Conservation (phyloP, 2,888 invertebrate species). For the Drosophila mimica region DNA sequence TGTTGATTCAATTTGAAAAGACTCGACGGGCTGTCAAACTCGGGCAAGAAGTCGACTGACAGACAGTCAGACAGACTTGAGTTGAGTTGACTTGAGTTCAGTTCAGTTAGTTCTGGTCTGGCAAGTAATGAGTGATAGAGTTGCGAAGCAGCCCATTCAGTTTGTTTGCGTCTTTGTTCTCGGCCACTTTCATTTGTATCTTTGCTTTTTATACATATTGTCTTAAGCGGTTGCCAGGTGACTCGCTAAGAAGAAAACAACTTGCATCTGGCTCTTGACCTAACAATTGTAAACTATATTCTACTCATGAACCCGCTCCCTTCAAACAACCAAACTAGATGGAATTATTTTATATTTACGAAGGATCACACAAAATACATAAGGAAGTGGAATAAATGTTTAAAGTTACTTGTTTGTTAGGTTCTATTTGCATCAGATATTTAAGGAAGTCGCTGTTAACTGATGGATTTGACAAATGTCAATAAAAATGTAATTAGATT, state of each 20-base stretch:
- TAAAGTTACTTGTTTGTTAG: neutral
- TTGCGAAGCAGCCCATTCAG: slow-evolving; percentile 55
- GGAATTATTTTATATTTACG: neutral
- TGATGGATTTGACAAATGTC: neutral
- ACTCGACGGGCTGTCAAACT: slow-evolving; percentile 53
- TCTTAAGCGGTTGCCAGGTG: slow-evolving; percentile 51
- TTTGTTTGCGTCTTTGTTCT: slow-evolving; percentile 50
- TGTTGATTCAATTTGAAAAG: slow-evolving; percentile 81
- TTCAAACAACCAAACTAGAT: neutral
- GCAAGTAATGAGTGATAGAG: slow-evolving; percentile 24
- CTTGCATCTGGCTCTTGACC: slow-evolving; percentile 57
- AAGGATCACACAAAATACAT: neutral
- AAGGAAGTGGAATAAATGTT: neutral
- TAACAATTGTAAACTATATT: slow-evolving; percentile 25
- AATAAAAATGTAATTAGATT: neutral
- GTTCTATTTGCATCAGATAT: neutral
- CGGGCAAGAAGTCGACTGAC: slow-evolving; percentile 47
- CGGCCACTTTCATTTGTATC: slow-evolving; percentile 45
- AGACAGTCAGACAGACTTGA: slow-evolving; percentile 10
- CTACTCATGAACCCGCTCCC: neutral
- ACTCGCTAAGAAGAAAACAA: slow-evolving; percentile 31
- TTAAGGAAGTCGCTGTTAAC: neutral
- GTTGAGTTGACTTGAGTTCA: slow-evolving; percentile 5
- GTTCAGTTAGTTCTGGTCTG: slow-evolving; percentile 27
- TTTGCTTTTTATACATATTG: slow-evolving; percentile 22